Base-by-base conservation (phyloP, 2,797 vertebrate species). In the Erithacus rubecula region DNA sequence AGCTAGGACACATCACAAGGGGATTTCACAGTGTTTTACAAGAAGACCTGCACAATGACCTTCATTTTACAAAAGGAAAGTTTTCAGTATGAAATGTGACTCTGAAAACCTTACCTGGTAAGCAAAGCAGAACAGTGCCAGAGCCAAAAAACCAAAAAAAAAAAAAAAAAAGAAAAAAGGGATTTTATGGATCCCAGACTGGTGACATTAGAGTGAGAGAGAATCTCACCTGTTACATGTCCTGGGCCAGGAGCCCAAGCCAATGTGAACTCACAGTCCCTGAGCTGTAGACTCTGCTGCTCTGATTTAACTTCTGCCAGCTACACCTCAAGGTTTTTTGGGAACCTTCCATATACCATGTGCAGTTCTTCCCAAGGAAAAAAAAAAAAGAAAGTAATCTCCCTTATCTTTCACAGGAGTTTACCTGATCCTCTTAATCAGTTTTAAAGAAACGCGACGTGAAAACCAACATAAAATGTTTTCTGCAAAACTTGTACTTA, bases 31-130 rank as follows among this genome's bases (percentile, higher is more conserved):
- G 26, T 3, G 30, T 30, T 49, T 26, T 14, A 11, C 30, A 36
- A 36, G 9, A 32, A 12, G 1, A 36, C 1, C 36, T 51, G 37
- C 37, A 13, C 52, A 51, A 8, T 7, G 44, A 51, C 26, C 70
- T 36, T 26, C 81, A 15, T 0, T 43, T 26, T 1, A 12, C 9
- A 4, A 4, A 1, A 15, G 37, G 17, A 58, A 51, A 32, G 36
- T 4, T 17, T 43, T 32, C 44, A 32, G 26, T 5, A 8, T 7
- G 15, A 58, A 75, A 43, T 5, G 12, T 8, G 44, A 36, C 44
- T 22, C 10, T 22, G 52, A 58, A 75, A 65, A 43, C 26, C 6
- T 18, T 44, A 36, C 32, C 32, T 56, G 52, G 13, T 32, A 32
- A 75, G 36, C 8, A 51, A 65, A 74, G 47, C 23, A 47, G 3